These are phyloP conservation scores for Sinella curviseta DNA, from an alignment of 1,140 invertebrate species.

Conservation along the genomic window DNA sequence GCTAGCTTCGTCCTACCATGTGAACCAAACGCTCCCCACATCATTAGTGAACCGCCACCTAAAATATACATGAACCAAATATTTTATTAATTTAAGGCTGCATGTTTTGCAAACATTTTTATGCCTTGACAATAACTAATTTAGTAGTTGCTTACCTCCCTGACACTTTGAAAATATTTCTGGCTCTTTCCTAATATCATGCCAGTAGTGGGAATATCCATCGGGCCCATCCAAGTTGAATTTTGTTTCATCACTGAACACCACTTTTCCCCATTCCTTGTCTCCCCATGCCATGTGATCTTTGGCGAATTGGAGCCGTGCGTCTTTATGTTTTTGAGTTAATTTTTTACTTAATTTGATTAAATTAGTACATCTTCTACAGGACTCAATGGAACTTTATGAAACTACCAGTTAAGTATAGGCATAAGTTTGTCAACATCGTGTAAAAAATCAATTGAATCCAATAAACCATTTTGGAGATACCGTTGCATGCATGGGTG, in stretches of 20 bases:
- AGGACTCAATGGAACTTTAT: no score
- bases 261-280: conserved; percentile 13
- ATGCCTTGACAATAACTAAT: background rate
- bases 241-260: conserved; percentile 31
- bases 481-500: no score
- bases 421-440: no score
- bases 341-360: no score
- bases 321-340: background rate
- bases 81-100: background rate
- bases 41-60: conserved; percentile 32
- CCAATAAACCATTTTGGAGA: no score
- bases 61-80: background rate
- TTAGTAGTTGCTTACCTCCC: background rate
- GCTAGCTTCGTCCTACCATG: background rate
- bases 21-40: conserved; percentile 28
- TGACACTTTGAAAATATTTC: background rate
- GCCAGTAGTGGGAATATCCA: conserved; percentile 27
- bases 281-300: background rate
- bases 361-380: no score
- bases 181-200: conserved; percentile 21
- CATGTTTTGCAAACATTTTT: no score
- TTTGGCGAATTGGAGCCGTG: conserved; percentile 7
- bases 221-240: conserved; percentile 36
- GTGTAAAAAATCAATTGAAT: no score
- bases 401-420: no score